Evolutionary conservation across 2,797 vertebrate species (phyloP), one percentile per base, ranked within the genome.

Genomic region (Remorina albescens): DNA sequence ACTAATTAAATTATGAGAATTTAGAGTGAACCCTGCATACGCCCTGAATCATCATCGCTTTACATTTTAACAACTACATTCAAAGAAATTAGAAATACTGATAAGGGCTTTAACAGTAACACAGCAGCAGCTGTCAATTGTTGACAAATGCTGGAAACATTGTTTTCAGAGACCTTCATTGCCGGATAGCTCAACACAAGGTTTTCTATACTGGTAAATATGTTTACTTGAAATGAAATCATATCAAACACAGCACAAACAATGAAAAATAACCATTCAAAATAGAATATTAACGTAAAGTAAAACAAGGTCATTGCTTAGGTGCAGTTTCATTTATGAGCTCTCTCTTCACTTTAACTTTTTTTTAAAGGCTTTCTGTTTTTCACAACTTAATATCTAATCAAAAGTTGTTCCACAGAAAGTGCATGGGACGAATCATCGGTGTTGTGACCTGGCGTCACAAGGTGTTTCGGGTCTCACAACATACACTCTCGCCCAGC

Each of bases 1-100:
- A 23, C 72, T 34, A 71, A 54, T 60, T 77, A 77, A 80, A 69
- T 78, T 62, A 50, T 30, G 65, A 49, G 54, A 61, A 61, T 71
- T 72, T 32, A 39, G 15, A 23, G 15, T 69, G 76, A 82, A 65
- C 71, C 42, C 2, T 62, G 26, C 49, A 41, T 4, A 7, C 61
- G 56, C 56, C 61, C 13, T 7, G 4, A 16, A 51, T 15, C 37
- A 58, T 6, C 34, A 25, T 8, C 1, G 4, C 32, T 34, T 16
- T 30, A 47, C 8, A 28, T 36, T 46, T 21, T 15, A 30, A 37
- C 18, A 32, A 42, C 13, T 53, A 4, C 15, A 46, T 18, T 50
- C 12, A 25, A 16, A 19, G 23, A 37, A 12, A 46, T 55, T 8
- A 4, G 3, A 30, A 57, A 13, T 18, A 28, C 18, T 19, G 41